Evolutionary conservation across 2,888 invertebrate species (phyloP), one percentile per base, ranked within the genome.

Genomic region (Tiliacea citrago): DNA sequence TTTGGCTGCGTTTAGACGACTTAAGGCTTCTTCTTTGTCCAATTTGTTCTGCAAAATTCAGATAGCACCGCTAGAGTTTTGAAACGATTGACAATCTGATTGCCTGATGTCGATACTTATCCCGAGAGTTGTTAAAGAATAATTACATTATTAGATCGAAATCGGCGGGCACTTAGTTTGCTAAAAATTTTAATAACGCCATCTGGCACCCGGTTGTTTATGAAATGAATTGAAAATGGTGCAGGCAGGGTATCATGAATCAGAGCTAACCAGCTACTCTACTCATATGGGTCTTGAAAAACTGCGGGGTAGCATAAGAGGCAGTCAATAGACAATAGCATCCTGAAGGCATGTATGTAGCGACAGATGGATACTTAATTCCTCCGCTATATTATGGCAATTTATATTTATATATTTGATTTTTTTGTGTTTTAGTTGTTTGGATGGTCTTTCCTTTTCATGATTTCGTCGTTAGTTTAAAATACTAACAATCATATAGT

Each of bases 1-100:
- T 95, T 98, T 98, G 0, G 98, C 98, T 79, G 97, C 97, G 91
- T 98, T 98, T 68, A 98, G 95, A 67, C 98, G 97, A 5, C 98
- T 97, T 92, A 98, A 98, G 0, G 97, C 97, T 91, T 98, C 98
- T 92, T 98, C 98, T 82, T 97, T 98, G 92, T 98, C 98, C 12
- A 98, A 94, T 97, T 98, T 98, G 90, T 98, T 98, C 98, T 98
- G 92, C 45, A 94, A 94, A 53, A 29, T n/a, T 18, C 4, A 53
- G 13, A 53, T 13, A 57, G 29, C 6, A 24, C 4, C 21, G 69
- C 21, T 12, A 42, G 39, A 21, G 39, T 69, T 55, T 39, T 21
- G 24, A 10, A 49, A 49, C 6, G 21, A 1, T 21, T 13, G 1
- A 16, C 10, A 45, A 29, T 65, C 2, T n/a, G 1, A 12, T 16